These are phyloP conservation scores for Cactoblastis cactorum DNA, from an alignment of 2,888 invertebrate species.

Conservation along the genomic window DNA sequence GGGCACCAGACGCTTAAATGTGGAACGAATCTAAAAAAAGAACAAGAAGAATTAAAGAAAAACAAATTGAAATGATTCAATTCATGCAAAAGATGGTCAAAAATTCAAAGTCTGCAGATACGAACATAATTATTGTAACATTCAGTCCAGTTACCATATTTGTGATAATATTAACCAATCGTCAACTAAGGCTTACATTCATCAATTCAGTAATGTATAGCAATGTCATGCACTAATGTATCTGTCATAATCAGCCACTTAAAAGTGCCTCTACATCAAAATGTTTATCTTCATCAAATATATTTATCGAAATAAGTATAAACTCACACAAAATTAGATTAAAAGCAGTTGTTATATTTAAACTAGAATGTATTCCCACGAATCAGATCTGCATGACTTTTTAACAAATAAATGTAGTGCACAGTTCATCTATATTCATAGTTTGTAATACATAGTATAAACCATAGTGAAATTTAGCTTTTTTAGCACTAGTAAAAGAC, in stretches of 20 bases:
- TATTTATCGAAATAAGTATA: constrained; percentile 29
- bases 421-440: constrained; percentile 60
- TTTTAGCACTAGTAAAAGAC: constrained; percentile 61
- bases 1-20: constrained; percentile 81
- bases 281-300: constrained; percentile 41
- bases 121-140: constrained; percentile 28
- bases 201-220: constrained; percentile 46
- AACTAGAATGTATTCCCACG: constrained; percentile 38
- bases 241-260: constrained; percentile 55
- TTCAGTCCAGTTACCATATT: constrained; percentile 71
- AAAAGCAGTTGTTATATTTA: constrained; percentile 35
- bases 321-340: constrained; percentile 34
- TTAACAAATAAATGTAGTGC: constrained; percentile 48
- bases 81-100: constrained; percentile 22
- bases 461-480: constrained; percentile 50
- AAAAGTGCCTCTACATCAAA: constrained; percentile 65
- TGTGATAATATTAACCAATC: constrained; percentile 68
- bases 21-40: not conserved
- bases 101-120: constrained; percentile 29
- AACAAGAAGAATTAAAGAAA: constrained; percentile 9
- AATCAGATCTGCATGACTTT: constrained; percentile 46
- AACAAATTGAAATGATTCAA: constrained; percentile 11
- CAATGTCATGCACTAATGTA: constrained; percentile 52
- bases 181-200: constrained; percentile 58
- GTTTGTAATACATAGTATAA: constrained; percentile 39